A percentile compares a stretch with the other conserved stretches of the same genome.
These are phyloP conservation scores for Zaprionus gabonicus DNA, from an alignment of 1,140 invertebrate species.

Conservation along the genomic window DNA sequence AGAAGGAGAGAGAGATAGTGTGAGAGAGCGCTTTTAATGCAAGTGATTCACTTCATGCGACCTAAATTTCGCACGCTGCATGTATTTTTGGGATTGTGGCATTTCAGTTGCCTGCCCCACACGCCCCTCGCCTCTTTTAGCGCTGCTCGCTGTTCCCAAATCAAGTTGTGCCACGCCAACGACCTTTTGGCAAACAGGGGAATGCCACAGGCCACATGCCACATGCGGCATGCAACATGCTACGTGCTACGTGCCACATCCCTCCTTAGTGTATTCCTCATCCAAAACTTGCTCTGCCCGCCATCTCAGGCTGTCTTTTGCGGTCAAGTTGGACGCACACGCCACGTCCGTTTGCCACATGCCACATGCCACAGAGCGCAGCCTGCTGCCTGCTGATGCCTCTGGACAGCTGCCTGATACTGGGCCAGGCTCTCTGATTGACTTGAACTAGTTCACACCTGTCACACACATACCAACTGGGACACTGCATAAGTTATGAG, in stretches of 20 bases:
- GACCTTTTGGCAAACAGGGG: constrained; percentile 60
- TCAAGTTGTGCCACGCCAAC: constrained; percentile 66
- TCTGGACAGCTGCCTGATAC: constrained; percentile 53
- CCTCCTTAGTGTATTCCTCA: not conserved
- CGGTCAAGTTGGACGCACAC: constrained; percentile 69
- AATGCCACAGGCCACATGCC: constrained; percentile 30
- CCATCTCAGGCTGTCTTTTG: constrained; percentile 46
- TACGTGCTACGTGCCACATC: constrained; percentile 34
- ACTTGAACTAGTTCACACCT: constrained; percentile 75
- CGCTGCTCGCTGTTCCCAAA: constrained; percentile 6
- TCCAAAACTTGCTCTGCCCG: not conserved
- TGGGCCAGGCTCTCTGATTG: constrained; percentile 62
- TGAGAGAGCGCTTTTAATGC: constrained; percentile 24
- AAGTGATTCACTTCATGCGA: constrained; percentile 67
- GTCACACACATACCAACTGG: constrained; percentile 42
- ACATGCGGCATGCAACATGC: constrained; percentile 54
- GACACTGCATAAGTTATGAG: constrained; percentile 44
- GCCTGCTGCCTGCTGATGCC: constrained; percentile 9
- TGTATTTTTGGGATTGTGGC: constrained; percentile 76
- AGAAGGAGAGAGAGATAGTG: constrained; percentile 10
- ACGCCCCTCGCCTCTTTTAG: constrained; percentile 12
- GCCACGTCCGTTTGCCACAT: constrained; percentile 17
- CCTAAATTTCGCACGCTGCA: constrained; percentile 59
- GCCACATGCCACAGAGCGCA: constrained; percentile 30
- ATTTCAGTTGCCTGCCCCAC: constrained; percentile 48